Percentiles rank a stretch among this genome's conserved stretches.
Conservation (phyloP, 2,113 vertebrate species). For the Brachyhypopomus gauderio region DNA sequence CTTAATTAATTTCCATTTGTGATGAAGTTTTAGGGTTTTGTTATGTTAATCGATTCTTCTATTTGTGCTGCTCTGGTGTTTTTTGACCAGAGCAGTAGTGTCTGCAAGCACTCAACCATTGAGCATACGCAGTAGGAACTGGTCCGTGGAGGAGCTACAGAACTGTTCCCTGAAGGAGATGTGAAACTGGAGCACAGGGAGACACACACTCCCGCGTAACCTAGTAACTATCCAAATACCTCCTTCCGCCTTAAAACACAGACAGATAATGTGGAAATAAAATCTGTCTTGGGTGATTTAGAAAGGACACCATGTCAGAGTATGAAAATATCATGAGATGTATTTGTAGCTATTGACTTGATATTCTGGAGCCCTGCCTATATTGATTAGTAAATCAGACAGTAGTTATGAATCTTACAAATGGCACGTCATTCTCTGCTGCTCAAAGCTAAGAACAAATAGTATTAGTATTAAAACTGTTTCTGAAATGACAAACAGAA, state of each 20-base stretch:
- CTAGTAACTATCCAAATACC: background rate
- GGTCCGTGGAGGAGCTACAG: no score
- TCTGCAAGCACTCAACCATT: background rate
- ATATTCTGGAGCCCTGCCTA: conserved; percentile 43
- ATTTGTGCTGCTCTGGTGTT: background rate
- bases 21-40: background rate
- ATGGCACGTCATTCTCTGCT: background rate
- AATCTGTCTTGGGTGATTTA: background rate
- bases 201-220: no score
- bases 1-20: no score
- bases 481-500: conserved; percentile 11
- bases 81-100: background rate
- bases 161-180: no score
- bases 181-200: no score
- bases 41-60: background rate
- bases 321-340: background rate
- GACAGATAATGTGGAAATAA: background rate
- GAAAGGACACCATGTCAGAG: background rate
- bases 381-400: conserved; percentile 42
- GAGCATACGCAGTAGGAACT: no score
- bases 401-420: conserved; percentile 20
- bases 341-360: conserved; percentile 5
- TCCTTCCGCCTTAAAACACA: background rate
- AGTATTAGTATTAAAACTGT: no score
- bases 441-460: no score